A percentile compares a stretch with the other conserved stretches of the same genome.
phyloP scores from a whole-genome alignment of 1,140 invertebrate genomes.

The Caenorhabditis remanei region DNA sequence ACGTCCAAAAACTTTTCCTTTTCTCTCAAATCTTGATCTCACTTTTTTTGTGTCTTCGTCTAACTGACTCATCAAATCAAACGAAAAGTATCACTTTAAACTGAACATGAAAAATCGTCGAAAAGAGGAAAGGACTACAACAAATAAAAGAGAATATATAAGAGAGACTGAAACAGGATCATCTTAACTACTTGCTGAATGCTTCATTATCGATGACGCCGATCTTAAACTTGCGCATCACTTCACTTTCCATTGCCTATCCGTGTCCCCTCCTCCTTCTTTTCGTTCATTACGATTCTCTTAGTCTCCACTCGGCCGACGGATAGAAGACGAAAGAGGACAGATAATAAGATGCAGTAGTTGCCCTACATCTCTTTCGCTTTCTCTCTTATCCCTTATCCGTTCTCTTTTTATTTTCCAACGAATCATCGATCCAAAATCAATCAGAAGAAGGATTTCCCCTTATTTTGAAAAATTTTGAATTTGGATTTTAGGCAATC shows the following conservation, averaged over 20 bases:
- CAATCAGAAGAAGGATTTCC: neutral
- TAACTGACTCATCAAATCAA: conserved; percentile 32
- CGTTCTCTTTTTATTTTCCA: conserved; percentile 34
- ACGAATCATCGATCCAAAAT: conserved; percentile 26
- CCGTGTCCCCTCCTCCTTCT: neutral
- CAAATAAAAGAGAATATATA: neutral
- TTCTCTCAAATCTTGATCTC: no score
- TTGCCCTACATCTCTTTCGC: conserved; percentile 42
- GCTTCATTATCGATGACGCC: conserved; percentile 17
- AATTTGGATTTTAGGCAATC: no score
- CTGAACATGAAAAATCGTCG: neutral
- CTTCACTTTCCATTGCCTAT: conserved; percentile 9
- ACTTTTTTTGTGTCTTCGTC: neutral
- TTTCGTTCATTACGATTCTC: neutral
- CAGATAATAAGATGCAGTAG: conserved; percentile 10
- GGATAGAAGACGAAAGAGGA: neutral
- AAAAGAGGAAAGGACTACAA: neutral
- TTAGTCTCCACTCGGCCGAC: neutral
- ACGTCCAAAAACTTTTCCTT: neutral
- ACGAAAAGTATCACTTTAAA: conserved; percentile 37
- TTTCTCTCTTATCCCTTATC: conserved; percentile 2
- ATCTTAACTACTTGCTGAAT: neutral
- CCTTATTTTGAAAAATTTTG: neutral
- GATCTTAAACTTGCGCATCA: conserved; percentile 47
- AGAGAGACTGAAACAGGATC: conserved; percentile 29